A percentile compares a stretch with the other conserved stretches of the same genome.
These are phyloP conservation scores for Drosophila cognata DNA, from an alignment of 2,888 invertebrate genomes.

Conservation along the genomic window DNA sequence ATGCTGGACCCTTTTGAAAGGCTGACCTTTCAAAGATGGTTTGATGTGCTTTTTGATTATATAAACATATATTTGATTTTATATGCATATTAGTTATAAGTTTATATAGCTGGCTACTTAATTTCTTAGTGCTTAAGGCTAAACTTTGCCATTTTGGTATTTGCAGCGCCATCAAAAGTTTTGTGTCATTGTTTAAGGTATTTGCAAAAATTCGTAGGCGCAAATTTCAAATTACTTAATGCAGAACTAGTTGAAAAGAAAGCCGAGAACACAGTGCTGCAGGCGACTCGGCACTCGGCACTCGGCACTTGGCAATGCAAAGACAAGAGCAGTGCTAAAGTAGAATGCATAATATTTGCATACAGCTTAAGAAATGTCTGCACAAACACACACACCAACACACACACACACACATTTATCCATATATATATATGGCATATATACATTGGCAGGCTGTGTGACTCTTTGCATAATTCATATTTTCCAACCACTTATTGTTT, in stretches of 20 bases:
- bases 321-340: slow-evolving; percentile 40
- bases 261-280: slow-evolving; percentile 14
- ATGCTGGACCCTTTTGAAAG: background rate
- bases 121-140: too few species aligned
- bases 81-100: background rate
- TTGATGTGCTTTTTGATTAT: background rate
- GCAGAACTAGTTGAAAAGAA: slow-evolving; percentile 45
- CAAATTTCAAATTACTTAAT: slow-evolving; percentile 60
- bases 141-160: background rate
- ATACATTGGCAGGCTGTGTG: slow-evolving; percentile 36
- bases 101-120: background rate
- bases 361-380: slow-evolving; percentile 64
- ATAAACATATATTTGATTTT: background rate
- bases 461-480: slow-evolving; percentile 73
- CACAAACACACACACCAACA: slow-evolving; percentile 21
- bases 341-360: slow-evolving; percentile 64
- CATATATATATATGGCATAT: background rate
- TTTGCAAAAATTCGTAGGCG: slow-evolving; percentile 6
- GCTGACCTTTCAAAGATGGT: background rate
- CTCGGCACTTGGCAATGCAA: slow-evolving; percentile 45
- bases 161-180: background rate
- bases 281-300: slow-evolving; percentile 33
- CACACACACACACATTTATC: slow-evolving; percentile 12
- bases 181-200: background rate
- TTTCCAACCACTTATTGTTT: slow-evolving; percentile 77